A percentile compares a stretch with the other conserved stretches of the same genome.
phyloP scores from a whole-genome alignment of 2,113 vertebrate species.

The Nothobranchius kuhntae region DNA sequence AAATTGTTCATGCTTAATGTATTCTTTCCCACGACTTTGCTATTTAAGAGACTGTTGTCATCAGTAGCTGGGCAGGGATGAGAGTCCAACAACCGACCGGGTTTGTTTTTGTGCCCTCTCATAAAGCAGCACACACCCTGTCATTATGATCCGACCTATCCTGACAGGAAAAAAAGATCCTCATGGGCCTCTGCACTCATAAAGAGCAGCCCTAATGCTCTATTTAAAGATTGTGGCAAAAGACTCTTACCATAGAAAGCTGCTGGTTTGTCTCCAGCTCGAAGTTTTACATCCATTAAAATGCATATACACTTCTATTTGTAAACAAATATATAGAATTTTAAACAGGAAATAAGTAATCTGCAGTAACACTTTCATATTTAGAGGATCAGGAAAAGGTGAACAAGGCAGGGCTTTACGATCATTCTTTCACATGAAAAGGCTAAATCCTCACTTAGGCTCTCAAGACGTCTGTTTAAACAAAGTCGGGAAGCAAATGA shows the following conservation, averaged over 20 bases:
- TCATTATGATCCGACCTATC: slow-evolving; percentile 65
- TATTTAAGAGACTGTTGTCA: slow-evolving; percentile 33
- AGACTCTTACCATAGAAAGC: slow-evolving; percentile 29
- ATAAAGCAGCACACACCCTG: slow-evolving; percentile 55
- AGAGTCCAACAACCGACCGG: slow-evolving; percentile 38
- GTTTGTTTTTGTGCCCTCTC: slow-evolving; percentile 54
- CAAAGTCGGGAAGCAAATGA: not conserved
- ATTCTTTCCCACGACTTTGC: slow-evolving; percentile 11
- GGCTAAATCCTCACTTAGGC: too few species aligned
- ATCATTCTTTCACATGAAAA: too few species aligned
- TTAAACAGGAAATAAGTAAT: not conserved
- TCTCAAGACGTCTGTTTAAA: too few species aligned
- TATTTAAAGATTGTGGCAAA: slow-evolving; percentile 51
- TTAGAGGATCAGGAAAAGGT: slow-evolving; percentile 44
- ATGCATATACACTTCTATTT: too few species aligned
- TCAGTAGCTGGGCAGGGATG: slow-evolving; percentile 27
- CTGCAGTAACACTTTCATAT: slow-evolving; percentile 12
- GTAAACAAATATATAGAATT: too few species aligned
- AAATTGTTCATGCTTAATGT: not conserved
- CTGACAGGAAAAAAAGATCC: slow-evolving; percentile 40
- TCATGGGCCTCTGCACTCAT: slow-evolving; percentile 22
- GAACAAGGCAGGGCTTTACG: not conserved
- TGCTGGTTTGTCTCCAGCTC: slow-evolving; percentile 37
- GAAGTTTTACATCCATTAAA: not conserved
- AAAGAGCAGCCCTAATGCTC: slow-evolving; percentile 34